Conservation (phyloP, 1,140 invertebrate species). For the Diorhabda elongata region DNA sequence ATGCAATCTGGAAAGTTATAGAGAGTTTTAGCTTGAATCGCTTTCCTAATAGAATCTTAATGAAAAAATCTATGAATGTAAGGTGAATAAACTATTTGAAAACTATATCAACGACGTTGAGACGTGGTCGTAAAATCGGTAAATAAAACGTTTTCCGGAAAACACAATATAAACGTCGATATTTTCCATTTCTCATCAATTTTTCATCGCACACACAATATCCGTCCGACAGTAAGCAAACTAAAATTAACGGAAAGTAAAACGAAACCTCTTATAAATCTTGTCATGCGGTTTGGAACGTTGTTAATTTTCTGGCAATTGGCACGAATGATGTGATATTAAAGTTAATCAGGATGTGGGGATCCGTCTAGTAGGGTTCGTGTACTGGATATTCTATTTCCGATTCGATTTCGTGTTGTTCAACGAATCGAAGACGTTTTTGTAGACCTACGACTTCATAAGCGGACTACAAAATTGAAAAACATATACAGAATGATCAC, state of each 20-base stretch:
- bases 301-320: conserved; percentile 22
- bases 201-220: not conserved
- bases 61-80: too few species aligned
- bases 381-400: conserved; percentile 19
- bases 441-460: not conserved
- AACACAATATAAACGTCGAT: too few species aligned
- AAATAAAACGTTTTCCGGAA: too few species aligned
- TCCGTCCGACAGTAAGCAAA: not conserved
- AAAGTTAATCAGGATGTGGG: conserved; percentile 31
- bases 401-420: conserved; percentile 14
- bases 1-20: too few species aligned
- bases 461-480: too few species aligned
- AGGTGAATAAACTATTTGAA: too few species aligned
- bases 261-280: not conserved
- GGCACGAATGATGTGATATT: conserved; percentile 26
- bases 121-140: too few species aligned
- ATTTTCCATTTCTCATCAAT: not conserved
- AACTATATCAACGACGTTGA: too few species aligned
- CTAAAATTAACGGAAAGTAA: not conserved
- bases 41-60: too few species aligned
- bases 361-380: conserved; percentile 25
- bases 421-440: conserved; percentile 6
- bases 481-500: too few species aligned
- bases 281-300: conserved; percentile 4
- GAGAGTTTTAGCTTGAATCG: too few species aligned